Evolutionary conservation across 2,113 vertebrate genomes (phyloP), one percentile per base, ranked within the genome.

Genomic region (Mola mola): DNA sequence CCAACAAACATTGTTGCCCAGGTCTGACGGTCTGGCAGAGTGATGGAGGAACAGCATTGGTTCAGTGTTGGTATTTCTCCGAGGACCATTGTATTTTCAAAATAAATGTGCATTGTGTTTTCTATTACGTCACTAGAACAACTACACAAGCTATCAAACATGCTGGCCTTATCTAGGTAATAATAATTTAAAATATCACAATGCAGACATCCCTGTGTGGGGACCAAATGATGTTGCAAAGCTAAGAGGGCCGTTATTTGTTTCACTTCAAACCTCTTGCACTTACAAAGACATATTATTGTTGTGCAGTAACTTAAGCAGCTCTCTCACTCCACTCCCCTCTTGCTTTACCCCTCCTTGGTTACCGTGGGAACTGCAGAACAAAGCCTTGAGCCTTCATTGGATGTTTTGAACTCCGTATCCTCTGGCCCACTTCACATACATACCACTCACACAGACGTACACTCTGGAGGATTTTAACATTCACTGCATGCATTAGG

Each of bases 371-470:
- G 62, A 85, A 85, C 67, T 22, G 37, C 59, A 28, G 69, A 77
- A 88, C 84, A 88, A 85, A 83, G 59, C 57, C 57, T 26, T n/a
- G 56, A 34, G 53, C 51, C 62, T 77, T 19, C 16, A 42, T 62
- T 67, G 71, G 71, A 72, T 85, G 84, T 85, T 88, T 87, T 65
- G 47, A 78, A 71, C 79, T 60, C 15, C 34, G 38, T 78, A 62
- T 81, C 70, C 78, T 73, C 64, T 74, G 76, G 51, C 59, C 78
- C 75, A 59, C 58, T 78, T 76, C 10, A 2, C 0, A 44, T 8
- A 17, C 49, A 48, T 22, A 42, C 19, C 38, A 36, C 2, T 29
- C 21, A 53, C 42, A 44, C 28, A 33, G 26, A 33, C 9, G 40
- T 6, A 38, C 21, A 53, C 20, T 28, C 42, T 21, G 2, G 24